Conservation (phyloP, 2,888 invertebrate species). For the Monochamus alternatus region DNA sequence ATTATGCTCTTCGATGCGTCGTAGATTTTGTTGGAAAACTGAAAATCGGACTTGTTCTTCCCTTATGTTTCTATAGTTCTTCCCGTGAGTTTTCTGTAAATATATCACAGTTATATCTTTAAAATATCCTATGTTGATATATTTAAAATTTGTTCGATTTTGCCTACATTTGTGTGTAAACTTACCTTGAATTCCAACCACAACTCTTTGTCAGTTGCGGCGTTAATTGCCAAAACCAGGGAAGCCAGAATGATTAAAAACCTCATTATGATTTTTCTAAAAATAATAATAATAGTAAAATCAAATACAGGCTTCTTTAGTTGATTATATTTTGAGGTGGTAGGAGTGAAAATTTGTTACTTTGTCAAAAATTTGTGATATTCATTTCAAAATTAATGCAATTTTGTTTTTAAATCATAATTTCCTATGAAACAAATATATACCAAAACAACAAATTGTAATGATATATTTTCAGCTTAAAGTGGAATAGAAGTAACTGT, state of each 20-base stretch:
- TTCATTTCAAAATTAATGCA: no score
- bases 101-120: no score
- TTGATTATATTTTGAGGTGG: no score
- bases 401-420: no score
- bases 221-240: conserved; percentile 28
- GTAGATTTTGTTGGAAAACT: conserved; percentile 47
- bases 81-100: conserved; percentile 20
- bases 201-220: conserved; percentile 33
- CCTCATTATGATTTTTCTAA: conserved; percentile 35
- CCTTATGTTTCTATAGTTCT: conserved; percentile 21
- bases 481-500: background rate
- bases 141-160: no score
- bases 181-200: conserved; percentile 40
- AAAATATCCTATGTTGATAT: no score
- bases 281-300: background rate
- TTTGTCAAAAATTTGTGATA: no score
- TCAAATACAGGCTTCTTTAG: background rate
- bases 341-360: no score
- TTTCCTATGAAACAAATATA: no score
- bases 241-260: conserved; percentile 23
- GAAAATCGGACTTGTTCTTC: conserved; percentile 47
- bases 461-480: no score
- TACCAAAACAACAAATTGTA: no score
- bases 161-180: background rate
- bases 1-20: conserved; percentile 51